These are phyloP conservation scores for Cantharis rufa DNA, from an alignment of 2,888 invertebrate genomes.

Conservation along the genomic window DNA sequence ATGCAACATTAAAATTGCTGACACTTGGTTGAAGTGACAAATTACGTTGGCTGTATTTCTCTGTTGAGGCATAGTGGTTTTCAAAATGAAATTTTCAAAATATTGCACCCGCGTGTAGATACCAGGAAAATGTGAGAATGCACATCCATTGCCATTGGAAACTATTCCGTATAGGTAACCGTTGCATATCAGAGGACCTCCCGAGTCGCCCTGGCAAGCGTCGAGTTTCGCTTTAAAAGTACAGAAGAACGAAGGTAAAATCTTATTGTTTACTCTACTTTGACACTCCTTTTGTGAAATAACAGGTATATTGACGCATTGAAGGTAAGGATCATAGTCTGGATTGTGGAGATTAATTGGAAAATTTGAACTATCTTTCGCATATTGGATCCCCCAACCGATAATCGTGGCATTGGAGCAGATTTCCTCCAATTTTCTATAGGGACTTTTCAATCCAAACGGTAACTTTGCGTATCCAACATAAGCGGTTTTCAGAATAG, in stretches of 20 bases:
- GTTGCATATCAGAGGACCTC: conserved; percentile 13
- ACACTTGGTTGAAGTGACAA: background rate
- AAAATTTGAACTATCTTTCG: background rate
- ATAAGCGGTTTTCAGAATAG: accelerated
- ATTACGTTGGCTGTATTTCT: background rate
- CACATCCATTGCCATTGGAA: background rate
- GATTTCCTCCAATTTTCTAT: background rate
- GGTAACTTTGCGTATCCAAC: background rate
- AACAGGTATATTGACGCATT: background rate
- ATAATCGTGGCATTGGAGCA: background rate
- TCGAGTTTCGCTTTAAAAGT: background rate
- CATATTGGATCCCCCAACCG: background rate
- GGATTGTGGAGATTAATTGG: accelerated
- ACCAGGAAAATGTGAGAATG: background rate
- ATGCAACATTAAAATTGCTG: background rate
- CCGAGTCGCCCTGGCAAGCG: conserved; percentile 12
- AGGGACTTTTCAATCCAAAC: background rate
- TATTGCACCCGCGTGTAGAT: background rate
- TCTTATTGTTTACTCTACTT: background rate
- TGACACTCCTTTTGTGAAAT: background rate
- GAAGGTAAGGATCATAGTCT: background rate
- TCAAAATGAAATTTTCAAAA: conserved; percentile 6
- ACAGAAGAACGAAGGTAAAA: background rate
- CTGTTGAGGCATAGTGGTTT: background rate
- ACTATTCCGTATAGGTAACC: conserved; percentile 10